A percentile compares a stretch with the other conserved stretches of the same genome.
phyloP scores from a whole-genome alignment of 1,140 invertebrate species.

The Trialeurodes vaporariorum region DNA sequence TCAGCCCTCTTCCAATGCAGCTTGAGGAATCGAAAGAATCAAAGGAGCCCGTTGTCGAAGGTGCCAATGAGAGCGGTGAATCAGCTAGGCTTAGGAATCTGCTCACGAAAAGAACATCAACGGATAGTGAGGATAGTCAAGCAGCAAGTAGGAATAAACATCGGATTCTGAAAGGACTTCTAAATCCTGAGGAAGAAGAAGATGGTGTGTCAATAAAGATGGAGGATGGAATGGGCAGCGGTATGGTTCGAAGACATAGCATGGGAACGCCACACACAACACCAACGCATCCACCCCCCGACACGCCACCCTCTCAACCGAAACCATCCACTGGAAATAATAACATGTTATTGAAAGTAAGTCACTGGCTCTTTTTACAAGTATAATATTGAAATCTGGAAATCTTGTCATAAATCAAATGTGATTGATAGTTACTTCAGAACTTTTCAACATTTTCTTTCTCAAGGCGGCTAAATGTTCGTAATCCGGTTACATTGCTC shows the following conservation, averaged over 20 bases:
- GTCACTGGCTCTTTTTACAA: slow-evolving; percentile 17
- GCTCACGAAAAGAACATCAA: slow-evolving; percentile 40
- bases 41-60: slow-evolving; percentile 20
- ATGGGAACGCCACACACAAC: background rate
- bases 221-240: slow-evolving; percentile 24
- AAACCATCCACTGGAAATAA: slow-evolving; percentile 36
- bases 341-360: slow-evolving; percentile 64
- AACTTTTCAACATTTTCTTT: no score
- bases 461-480: no score
- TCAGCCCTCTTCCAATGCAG: slow-evolving; percentile 42
- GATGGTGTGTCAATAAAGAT: slow-evolving; percentile 34
- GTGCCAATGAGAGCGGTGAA: slow-evolving; percentile 33
- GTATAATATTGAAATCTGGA: no score
- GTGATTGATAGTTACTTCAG: no score
- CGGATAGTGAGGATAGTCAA: slow-evolving; percentile 34
- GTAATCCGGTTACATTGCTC: no score
- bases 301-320: slow-evolving; percentile 17
- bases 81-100: slow-evolving; percentile 53
- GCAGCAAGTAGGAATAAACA: slow-evolving; percentile 38
- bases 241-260: background rate
- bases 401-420: no score
- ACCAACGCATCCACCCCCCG: slow-evolving; percentile 23
- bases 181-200: slow-evolving; percentile 73
- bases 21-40: slow-evolving; percentile 25
- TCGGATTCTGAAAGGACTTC: slow-evolving; percentile 57